These are phyloP conservation scores for Hemiscyllium ocellatum DNA, from an alignment of 2,113 vertebrate genomes.

Conservation along the genomic window DNA sequence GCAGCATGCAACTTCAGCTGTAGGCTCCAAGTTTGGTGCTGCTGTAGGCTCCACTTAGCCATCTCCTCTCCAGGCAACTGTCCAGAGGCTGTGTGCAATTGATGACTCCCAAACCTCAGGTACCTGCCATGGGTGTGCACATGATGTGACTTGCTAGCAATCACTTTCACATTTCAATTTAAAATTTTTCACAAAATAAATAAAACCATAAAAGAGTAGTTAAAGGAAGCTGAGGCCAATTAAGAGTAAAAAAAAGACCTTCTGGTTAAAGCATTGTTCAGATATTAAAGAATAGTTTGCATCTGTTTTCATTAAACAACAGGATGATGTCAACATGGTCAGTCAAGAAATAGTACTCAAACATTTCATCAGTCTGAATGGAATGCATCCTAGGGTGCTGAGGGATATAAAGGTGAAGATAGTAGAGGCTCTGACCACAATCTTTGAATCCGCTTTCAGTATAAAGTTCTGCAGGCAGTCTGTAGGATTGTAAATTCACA, in stretches of 20 bases:
- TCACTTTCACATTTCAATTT: neutral
- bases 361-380: neutral
- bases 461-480: neutral
- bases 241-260: neutral
- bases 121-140: too few relatives aligned
- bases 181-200: neutral
- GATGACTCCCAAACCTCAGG: neutral
- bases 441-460: neutral
- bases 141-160: too few relatives aligned
- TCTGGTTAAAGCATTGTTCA: neutral
- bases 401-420: neutral
- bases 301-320: neutral
- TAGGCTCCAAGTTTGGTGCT: neutral
- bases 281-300: neutral
- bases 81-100: neutral
- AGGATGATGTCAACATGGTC: neutral
- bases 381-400: neutral
- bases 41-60: neutral
- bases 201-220: neutral
- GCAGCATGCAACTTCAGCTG: neutral
- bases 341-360: neutral
- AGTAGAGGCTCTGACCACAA: neutral
- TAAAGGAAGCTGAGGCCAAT: neutral
- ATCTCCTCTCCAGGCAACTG: neutral
- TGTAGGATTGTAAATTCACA: neutral